phyloP scores from a whole-genome alignment of 2,797 vertebrate genomes.

The Xenentodon cancila region DNA sequence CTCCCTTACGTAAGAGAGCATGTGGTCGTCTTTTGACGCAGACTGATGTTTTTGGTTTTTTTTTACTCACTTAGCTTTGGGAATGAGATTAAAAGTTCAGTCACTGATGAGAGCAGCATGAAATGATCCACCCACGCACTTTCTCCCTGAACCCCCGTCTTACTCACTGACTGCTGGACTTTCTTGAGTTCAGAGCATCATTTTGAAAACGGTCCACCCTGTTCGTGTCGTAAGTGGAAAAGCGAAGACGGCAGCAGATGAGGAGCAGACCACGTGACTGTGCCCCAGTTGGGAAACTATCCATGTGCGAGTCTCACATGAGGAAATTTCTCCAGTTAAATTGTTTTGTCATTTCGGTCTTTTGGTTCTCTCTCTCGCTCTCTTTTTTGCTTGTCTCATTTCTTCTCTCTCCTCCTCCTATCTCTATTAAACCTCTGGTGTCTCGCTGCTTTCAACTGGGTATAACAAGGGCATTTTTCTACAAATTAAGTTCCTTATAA shows the following conservation, averaged over 20 bases:
- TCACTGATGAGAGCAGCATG: constrained; percentile 36
- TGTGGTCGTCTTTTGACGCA: constrained; percentile 45
- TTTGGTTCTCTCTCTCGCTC: constrained; percentile 23
- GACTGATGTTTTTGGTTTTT: too few relatives aligned
- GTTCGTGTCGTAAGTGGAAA: constrained; percentile 29
- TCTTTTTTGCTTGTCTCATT: constrained; percentile 1
- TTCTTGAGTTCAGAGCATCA: constrained; percentile 58
- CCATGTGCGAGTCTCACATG: constrained; percentile 16
- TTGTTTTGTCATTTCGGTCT: constrained; percentile 9
- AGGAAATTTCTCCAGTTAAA: constrained; percentile 10
- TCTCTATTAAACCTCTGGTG: constrained; percentile 21
- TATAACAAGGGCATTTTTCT: constrained; percentile 19
- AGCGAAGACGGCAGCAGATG: constrained; percentile 6
- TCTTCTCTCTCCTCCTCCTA: constrained; percentile 23
- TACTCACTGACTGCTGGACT: constrained; percentile 77
- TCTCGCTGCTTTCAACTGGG: constrained; percentile 28
- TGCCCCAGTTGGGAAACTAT: constrained; percentile 47
- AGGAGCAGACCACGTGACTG: constrained; percentile 35
- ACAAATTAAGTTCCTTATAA: constrained; percentile 18
- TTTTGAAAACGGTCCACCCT: constrained; percentile 35
- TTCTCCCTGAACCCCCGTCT: constrained; percentile 62
- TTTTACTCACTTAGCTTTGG: constrained; percentile 12
- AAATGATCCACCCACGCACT: constrained; percentile 48
- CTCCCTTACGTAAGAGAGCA: constrained; percentile 22
- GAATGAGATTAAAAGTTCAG: constrained; percentile 33